Conservation (phyloP, 2,888 invertebrate genomes). For the Harmothoe impar region DNA sequence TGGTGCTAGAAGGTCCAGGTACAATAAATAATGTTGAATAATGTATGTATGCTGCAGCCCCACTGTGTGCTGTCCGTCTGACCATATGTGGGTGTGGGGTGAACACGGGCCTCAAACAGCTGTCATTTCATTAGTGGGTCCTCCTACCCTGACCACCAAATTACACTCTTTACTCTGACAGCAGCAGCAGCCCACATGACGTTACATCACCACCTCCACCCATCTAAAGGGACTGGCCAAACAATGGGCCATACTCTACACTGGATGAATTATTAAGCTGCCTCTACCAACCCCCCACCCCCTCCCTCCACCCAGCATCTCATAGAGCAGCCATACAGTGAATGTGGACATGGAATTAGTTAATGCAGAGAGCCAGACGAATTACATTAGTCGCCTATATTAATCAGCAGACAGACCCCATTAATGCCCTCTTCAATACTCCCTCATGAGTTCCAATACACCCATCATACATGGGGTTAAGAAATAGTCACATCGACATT, state of each 20-base stretch:
- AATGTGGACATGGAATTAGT: no score
- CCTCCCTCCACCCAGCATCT: no score
- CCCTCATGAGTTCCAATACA: no score
- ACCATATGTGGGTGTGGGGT: background rate
- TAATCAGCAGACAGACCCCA: no score
- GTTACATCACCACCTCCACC: background rate
- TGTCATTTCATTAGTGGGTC: constrained; percentile 11
- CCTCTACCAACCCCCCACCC: background rate
- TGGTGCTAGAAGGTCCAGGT: no score
- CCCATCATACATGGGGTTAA: no score
- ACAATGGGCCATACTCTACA: background rate
- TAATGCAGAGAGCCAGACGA: no score
- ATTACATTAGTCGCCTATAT: no score
- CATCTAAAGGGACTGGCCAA: background rate
- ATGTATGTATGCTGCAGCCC: background rate
- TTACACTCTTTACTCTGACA: background rate
- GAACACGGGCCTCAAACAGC: background rate
- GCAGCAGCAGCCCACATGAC: background rate
- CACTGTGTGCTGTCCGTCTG: background rate
- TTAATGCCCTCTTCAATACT: no score
- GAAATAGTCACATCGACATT: no score
- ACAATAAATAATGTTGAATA: no score
- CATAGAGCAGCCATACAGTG: no score
- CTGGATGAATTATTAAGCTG: constrained; percentile 6
- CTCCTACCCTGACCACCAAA: background rate